Evolutionary conservation across 2,888 invertebrate genomes (phyloP).

Genomic region (Bimastos eiseni): DNA sequence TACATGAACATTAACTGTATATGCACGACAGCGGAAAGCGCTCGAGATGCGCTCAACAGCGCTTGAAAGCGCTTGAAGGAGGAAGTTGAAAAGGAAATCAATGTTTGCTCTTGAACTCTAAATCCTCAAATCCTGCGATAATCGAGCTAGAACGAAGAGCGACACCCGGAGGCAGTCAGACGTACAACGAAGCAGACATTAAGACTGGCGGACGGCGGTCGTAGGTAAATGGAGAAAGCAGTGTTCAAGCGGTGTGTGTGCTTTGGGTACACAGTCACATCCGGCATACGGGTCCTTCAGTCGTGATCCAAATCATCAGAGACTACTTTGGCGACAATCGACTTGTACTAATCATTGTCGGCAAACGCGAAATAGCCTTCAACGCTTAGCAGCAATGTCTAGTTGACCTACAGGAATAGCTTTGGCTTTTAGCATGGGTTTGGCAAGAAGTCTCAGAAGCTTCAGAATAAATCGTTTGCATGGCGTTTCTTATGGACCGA

Average conservation of each 20-base stretch:
- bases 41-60: not conserved
- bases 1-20: not conserved
- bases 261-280: not conserved
- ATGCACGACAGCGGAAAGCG: not conserved
- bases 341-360: conserved; percentile 4
- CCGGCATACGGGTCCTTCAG: conserved; percentile 13
- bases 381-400: not conserved
- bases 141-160: not conserved
- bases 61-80: not conserved
- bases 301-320: not conserved
- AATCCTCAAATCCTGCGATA: conserved; percentile 13
- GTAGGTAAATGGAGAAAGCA: not conserved
- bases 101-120: not conserved
- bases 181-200: not conserved
- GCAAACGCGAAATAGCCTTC: not conserved
- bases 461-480: no score
- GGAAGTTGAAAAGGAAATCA: conserved; percentile 13
- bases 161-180: not conserved
- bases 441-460: not conserved
- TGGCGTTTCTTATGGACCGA: not conserved
- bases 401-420: not conserved
- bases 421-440: not conserved
- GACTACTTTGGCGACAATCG: not conserved
- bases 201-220: not conserved
- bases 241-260: not conserved